A percentile compares a stretch with the other conserved stretches of the same genome.
These are phyloP conservation scores for Aphis gossypii DNA, from an alignment of 1,140 invertebrate genomes.

Conservation along the genomic window DNA sequence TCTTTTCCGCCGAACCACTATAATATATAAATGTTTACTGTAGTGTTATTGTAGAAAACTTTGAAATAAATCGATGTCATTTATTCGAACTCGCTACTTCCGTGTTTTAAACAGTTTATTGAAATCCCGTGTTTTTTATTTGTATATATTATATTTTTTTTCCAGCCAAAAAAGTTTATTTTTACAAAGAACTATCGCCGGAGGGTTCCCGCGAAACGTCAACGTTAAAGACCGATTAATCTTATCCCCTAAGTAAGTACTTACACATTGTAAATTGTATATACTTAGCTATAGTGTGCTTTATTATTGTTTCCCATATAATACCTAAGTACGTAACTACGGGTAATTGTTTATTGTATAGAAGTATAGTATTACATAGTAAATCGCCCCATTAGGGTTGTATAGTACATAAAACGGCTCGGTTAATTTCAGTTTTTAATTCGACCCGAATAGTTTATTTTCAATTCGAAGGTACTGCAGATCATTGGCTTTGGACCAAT, in stretches of 20 bases:
- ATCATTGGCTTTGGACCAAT: not conserved
- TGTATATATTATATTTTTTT: not conserved
- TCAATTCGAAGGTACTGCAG: not conserved
- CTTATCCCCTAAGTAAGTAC: not conserved
- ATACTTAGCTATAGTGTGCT: not conserved
- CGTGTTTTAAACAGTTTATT: slow-evolving; percentile 40
- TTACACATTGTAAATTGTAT: not conserved
- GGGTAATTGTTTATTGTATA: not conserved
- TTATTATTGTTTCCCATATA: not conserved
- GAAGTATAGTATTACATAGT: not conserved
- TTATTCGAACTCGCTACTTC: not conserved
- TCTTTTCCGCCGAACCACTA: not conserved
- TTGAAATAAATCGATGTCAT: slow-evolving; percentile 12
- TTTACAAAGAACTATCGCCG: not conserved
- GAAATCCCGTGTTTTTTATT: slow-evolving; percentile 1
- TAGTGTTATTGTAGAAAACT: not conserved
- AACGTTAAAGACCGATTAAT: not conserved
- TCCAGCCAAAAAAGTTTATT: not conserved
- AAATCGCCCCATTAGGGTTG: not conserved
- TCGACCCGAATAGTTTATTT: not conserved
- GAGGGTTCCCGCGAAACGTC: not conserved
- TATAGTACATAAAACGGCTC: no score
- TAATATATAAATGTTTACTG: not conserved
- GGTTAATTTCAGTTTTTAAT: slow-evolving; percentile 11
- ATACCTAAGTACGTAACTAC: not conserved